Percentiles rank a stretch among this genome's conserved stretches.
phyloP scores from a whole-genome alignment of 2,797 vertebrate species.

The Acrossocheilus wenchowensis region DNA sequence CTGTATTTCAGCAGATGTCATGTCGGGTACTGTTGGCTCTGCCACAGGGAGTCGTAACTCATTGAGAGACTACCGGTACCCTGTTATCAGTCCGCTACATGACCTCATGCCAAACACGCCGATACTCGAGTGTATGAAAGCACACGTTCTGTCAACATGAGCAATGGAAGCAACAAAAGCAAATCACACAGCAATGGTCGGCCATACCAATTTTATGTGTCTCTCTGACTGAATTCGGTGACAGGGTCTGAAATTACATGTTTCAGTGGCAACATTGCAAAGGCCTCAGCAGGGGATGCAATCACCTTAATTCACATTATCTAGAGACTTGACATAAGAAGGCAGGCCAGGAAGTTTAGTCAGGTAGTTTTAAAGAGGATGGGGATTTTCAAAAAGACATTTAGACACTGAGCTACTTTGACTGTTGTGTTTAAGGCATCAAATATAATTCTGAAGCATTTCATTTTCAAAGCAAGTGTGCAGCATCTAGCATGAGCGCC shows the following conservation, averaged over 20 bases:
- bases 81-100: slow-evolving; percentile 72
- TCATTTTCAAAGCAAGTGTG: background rate
- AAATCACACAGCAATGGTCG: slow-evolving; percentile 54
- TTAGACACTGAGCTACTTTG: slow-evolving; percentile 4
- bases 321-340: slow-evolving; percentile 37
- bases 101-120: slow-evolving; percentile 63
- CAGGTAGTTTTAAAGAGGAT: background rate
- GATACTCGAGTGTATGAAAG: slow-evolving; percentile 63
- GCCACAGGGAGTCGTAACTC: slow-evolving; percentile 70
- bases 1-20: slow-evolving; percentile 68
- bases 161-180: slow-evolving; percentile 48
- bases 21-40: slow-evolving; percentile 65
- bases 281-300: slow-evolving; percentile 32
- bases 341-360: slow-evolving; percentile 3
- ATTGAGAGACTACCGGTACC: slow-evolving; percentile 69
- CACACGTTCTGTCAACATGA: slow-evolving; percentile 59
- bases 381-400: background rate
- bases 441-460: slow-evolving; percentile 1
- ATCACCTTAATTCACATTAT: slow-evolving; percentile 48
- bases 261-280: slow-evolving; percentile 38
- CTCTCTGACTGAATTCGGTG: slow-evolving; percentile 46
- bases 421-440: slow-evolving; percentile 3
- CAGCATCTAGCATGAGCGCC: background rate
- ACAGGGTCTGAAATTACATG: slow-evolving; percentile 47
- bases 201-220: slow-evolving; percentile 50